Evolutionary conservation across 2,797 vertebrate genomes (phyloP).

Genomic region (Neolamprologus multifasciatus): DNA sequence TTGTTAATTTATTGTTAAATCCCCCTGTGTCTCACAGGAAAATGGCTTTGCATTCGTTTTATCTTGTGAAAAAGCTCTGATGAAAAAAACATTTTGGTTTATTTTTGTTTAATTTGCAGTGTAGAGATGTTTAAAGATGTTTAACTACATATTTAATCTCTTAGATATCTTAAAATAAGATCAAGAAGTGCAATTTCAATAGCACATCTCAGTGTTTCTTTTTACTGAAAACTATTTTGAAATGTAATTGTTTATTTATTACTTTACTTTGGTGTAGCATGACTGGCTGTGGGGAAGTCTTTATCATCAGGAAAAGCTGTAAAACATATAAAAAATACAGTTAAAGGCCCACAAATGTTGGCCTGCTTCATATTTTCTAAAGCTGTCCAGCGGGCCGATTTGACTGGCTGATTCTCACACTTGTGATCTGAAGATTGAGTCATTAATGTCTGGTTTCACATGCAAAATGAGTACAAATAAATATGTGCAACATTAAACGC

Average conservation of each 20-base stretch:
- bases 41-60: neutral
- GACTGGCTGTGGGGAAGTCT: neutral
- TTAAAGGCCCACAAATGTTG: neutral
- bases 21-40: neutral
- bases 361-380: neutral
- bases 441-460: neutral
- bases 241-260: neutral
- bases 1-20: neutral
- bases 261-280: neutral
- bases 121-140: neutral
- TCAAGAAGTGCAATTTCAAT: neutral
- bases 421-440: neutral
- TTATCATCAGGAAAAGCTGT: neutral
- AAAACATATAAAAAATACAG: neutral
- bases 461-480: neutral
- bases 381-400: neutral
- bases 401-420: neutral
- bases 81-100: neutral
- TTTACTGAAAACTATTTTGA: neutral
- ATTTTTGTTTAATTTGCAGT: neutral
- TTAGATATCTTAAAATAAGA: neutral
- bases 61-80: neutral
- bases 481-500: neutral
- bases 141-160: neutral
- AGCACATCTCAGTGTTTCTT: neutral